Evolutionary conservation across 2,797 vertebrate species (phyloP).

Genomic region (Sebastes nivosus): DNA sequence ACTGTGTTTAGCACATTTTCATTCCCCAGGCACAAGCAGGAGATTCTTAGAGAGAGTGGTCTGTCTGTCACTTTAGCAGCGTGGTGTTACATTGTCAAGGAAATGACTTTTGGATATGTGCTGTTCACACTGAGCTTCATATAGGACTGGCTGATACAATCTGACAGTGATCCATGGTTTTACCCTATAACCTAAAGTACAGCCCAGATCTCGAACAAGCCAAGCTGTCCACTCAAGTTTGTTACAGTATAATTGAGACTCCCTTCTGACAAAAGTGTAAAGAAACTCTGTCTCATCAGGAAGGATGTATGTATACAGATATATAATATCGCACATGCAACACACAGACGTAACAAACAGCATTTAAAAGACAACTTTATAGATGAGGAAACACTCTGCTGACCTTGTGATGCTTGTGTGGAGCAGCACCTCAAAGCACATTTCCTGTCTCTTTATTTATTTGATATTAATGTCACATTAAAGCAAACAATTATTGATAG

Average conservation of each 20-base stretch:
- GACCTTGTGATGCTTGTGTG: background rate
- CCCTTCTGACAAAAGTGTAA: background rate
- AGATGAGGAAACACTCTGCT: background rate
- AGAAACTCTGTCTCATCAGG: background rate
- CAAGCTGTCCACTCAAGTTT: constrained; percentile 21
- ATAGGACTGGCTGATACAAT: constrained; percentile 48
- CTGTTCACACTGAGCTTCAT: constrained; percentile 57
- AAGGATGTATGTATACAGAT: background rate
- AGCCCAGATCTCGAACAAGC: constrained; percentile 35
- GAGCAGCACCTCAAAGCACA: background rate
- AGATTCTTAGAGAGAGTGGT: constrained; percentile 67
- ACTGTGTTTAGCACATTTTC: constrained; percentile 78
- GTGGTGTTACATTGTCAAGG: constrained; percentile 70
- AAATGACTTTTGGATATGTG: constrained; percentile 70
- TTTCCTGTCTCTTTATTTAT: background rate
- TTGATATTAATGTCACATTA: constrained; percentile 2
- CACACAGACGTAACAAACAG: background rate
- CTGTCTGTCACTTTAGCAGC: constrained; percentile 70
- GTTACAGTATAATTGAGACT: background rate
- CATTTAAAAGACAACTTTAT: background rate
- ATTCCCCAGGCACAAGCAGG: constrained; percentile 62
- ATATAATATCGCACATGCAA: background rate
- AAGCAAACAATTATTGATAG: constrained; percentile 7
- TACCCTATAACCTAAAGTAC: constrained; percentile 32
- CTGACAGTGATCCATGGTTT: constrained; percentile 67